Base-by-base conservation (phyloP, 2,113 vertebrate species). In the Otolemur garnettii region DNA sequence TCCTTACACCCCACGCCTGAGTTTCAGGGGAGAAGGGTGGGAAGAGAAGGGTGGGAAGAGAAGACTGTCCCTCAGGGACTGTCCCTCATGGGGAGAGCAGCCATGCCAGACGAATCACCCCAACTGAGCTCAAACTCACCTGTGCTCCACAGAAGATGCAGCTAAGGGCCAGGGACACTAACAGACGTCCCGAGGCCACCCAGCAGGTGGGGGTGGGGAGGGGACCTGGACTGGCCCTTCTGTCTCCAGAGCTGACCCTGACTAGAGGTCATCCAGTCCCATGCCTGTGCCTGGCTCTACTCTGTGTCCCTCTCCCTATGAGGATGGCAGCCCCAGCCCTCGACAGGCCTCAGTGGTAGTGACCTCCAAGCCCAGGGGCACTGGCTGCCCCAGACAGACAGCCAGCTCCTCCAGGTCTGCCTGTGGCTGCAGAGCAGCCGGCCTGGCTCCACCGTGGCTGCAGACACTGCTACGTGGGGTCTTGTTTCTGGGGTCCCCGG, bases 171-270 rank as follows among this genome's bases (percentile, higher is more conserved):
- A 38, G 35, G 64, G 74, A 11, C 14, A 19, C 8, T 28, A 5
- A 11, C 7, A 17, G 19, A 35, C 11, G 5, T 69, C 24, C 24
- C 17, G 12, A 9, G 50, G n/a, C 62, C 50, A 5, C n/a, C 62
- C 50, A 35, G 1, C 1, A 26, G 19, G 2, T 8, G 11, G 2
- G 18, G 15, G 2, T 19, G 0, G 17, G 75, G 53, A 10, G 33
- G 11, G 33, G 17, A 28, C 57, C 18, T 33, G 50, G 33, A 14
- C 24, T 22, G 26, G 45, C 3, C 85, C 22, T 10, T 21, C 30
- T 77, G 6, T 30, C 55, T 62, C 17, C 30, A 4, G 33, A 26
- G 30, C 45, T 81, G 55, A 18, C 12, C 57, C 1, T 2, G 30
- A 8, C 13, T 17, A 2, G 57, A 28, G 5, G 7, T 59, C 4